Conservation (phyloP, 2,888 invertebrate species). For the Drosophila lutescens region DNA sequence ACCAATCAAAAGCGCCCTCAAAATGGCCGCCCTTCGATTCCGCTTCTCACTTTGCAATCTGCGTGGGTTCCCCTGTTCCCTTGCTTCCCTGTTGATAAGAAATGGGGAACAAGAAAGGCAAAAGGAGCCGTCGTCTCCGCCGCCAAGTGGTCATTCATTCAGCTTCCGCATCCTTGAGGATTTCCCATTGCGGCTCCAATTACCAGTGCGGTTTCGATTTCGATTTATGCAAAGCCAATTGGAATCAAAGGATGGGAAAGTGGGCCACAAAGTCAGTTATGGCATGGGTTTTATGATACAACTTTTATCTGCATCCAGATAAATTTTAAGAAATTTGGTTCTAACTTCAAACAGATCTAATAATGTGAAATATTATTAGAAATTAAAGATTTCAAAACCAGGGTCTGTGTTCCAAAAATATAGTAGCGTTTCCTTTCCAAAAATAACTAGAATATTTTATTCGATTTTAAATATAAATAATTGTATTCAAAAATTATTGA, state of each 20-base stretch:
- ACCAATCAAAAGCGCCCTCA: constrained; percentile 84
- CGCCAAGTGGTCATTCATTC: constrained; percentile 43
- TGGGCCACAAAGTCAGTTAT: neutral
- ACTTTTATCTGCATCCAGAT: neutral
- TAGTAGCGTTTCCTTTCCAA: no score
- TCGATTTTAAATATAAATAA: no score
- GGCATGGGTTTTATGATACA: neutral
- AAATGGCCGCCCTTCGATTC: constrained; percentile 84
- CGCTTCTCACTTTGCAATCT: constrained; percentile 21
- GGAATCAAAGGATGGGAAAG: neutral
- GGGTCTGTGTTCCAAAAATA: no score
- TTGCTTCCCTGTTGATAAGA: constrained; percentile 16
- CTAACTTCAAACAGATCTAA: neutral
- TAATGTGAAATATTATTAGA: no score
- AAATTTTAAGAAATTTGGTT: neutral
- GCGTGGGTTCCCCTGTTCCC: neutral
- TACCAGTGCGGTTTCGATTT: constrained; percentile 7
- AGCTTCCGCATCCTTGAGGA: constrained; percentile 23
- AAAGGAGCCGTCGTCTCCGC: constrained; percentile 15
- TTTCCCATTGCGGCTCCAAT: constrained; percentile 15
- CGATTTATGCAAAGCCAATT: constrained; percentile 1
- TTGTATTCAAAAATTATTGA: no score
- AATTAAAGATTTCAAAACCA: no score
- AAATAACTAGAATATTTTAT: no score
- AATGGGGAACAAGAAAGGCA: neutral